These are phyloP conservation scores for Brenthis ino DNA, from an alignment of 2,888 invertebrate genomes.

Conservation along the genomic window DNA sequence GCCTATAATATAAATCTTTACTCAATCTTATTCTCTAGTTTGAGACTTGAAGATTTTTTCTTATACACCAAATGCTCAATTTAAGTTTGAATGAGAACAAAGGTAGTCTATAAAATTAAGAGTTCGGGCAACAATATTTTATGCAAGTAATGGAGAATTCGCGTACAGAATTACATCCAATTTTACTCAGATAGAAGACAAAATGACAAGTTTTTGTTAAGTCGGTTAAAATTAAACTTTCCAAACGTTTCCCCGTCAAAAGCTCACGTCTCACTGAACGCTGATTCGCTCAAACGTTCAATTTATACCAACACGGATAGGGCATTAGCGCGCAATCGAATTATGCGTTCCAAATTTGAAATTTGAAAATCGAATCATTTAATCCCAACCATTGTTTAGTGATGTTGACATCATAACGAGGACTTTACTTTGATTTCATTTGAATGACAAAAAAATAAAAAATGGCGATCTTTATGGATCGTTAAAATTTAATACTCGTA, in stretches of 20 bases:
- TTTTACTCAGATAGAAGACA: constrained; percentile 2
- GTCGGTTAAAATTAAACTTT: constrained; percentile 24
- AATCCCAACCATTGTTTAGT: constrained; percentile 57
- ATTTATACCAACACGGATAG: constrained; percentile 70
- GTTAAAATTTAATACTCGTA: no score
- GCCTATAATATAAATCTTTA: no score
- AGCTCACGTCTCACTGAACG: constrained; percentile 56
- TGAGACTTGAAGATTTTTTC: no score
- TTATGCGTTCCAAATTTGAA: constrained; percentile 69
- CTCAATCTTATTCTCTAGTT: no score
- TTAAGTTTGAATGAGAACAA: no score
- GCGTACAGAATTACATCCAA: constrained; percentile 9
- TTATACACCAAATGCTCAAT: no score
- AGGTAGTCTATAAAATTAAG: no score
- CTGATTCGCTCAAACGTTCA: constrained; percentile 67
- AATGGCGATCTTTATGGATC: no score
- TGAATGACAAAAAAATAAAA: not conserved
- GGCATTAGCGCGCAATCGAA: constrained; percentile 73
- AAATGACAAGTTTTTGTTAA: constrained; percentile 15
- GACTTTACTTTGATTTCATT: constrained; percentile 21
- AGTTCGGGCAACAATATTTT: constrained; percentile 42
- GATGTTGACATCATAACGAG: constrained; percentile 45
- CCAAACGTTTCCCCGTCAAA: constrained; percentile 41
- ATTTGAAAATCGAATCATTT: constrained; percentile 71
- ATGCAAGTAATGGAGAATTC: constrained; percentile 20